phyloP scores from a whole-genome alignment of 2,113 vertebrate genomes.

The Laticauda laticaudata region DNA sequence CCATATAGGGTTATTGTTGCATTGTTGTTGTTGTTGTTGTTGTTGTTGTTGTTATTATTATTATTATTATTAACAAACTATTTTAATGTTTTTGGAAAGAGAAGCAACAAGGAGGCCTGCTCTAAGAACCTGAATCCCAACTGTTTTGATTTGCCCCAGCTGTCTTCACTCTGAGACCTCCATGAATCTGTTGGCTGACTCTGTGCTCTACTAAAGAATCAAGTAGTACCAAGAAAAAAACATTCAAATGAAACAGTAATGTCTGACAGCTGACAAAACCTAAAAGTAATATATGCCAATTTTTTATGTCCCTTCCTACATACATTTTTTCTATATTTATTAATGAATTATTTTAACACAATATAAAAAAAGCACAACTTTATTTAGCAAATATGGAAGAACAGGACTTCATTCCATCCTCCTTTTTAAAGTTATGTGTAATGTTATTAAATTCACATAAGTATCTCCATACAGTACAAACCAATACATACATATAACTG shows the following conservation, averaged over 20 bases:
- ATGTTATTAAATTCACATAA: neutral
- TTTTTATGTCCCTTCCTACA: neutral
- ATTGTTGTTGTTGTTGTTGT: fast-evolving
- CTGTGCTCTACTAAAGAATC: neutral
- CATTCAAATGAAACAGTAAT: neutral
- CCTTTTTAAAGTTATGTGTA: neutral
- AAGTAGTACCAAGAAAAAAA: neutral
- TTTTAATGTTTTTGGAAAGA: constrained; percentile 6
- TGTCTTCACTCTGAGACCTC: constrained; percentile 2
- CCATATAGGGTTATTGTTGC: neutral
- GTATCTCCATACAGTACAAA: neutral
- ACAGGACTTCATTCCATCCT: neutral
- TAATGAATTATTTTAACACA: neutral
- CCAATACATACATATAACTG: neutral
- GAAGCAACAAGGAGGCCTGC: neutral
- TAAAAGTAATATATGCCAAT: neutral
- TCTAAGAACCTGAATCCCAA: neutral
- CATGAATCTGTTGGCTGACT: neutral
- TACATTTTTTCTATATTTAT: neutral
- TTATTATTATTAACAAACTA: neutral
- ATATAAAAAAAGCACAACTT: neutral
- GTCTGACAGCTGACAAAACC: neutral
- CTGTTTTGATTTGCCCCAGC: neutral
- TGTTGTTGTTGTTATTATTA: too few relatives aligned
- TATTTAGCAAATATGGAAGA: neutral